A percentile compares a stretch with the other conserved stretches of the same genome.
phyloP scores from a whole-genome alignment of 2,113 vertebrate genomes.

The Tor tambroides region DNA sequence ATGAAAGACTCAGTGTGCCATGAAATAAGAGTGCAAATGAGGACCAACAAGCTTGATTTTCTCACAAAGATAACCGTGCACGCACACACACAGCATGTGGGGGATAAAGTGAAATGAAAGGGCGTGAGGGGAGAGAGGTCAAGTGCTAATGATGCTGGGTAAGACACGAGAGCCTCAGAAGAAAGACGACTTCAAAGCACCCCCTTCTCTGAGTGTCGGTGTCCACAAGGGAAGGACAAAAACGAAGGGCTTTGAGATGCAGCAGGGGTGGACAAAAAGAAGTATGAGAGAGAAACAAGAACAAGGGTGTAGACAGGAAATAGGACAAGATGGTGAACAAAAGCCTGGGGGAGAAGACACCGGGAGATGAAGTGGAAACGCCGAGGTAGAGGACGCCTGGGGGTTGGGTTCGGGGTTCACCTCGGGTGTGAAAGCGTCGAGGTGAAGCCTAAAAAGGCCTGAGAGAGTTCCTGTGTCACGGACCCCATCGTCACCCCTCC shows the following conservation, averaged over 20 bases:
- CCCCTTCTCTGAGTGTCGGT: conserved; percentile 11
- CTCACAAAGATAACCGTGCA: conserved; percentile 53
- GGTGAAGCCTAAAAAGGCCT: conserved; percentile 68
- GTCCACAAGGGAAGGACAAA: conserved; percentile 65
- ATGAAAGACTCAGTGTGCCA: conserved; percentile 32
- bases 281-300: conserved; percentile 42
- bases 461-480: conserved; percentile 76
- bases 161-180: conserved; percentile 42
- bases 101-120: conserved; percentile 72
- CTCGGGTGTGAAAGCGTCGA: conserved; percentile 71
- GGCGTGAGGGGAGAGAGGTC: conserved; percentile 51
- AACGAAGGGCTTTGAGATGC: conserved; percentile 51
- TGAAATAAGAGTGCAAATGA: conserved; percentile 42
- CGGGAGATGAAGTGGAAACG: conserved; percentile 53
- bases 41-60: conserved; percentile 23
- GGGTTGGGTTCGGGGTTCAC: conserved; percentile 64
- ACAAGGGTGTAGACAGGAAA: conserved; percentile 65
- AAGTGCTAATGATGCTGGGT: conserved; percentile 58
- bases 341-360: conserved; percentile 59
- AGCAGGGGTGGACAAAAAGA: conserved; percentile 53
- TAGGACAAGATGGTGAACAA: conserved; percentile 68
- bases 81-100: conserved; percentile 53
- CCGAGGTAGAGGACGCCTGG: conserved; percentile 45
- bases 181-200: conserved; percentile 56
- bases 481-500: conserved; percentile 57